Evolutionary conservation across 2,797 vertebrate species (phyloP).

Genomic region (Myiotriccus ornatus): DNA sequence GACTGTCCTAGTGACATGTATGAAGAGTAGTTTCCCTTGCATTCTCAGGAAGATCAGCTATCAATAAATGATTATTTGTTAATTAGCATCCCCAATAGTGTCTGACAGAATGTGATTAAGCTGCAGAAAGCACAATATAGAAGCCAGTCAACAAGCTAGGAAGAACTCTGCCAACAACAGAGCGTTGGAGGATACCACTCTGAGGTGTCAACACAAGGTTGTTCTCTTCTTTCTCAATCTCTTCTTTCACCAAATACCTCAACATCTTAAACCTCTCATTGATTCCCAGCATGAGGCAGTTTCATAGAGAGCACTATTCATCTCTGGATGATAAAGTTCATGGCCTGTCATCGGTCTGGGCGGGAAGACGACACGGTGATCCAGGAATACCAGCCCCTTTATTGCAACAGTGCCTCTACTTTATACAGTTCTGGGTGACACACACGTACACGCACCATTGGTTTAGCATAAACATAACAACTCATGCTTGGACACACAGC

Average conservation of each 20-base stretch:
- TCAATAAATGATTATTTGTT: background rate
- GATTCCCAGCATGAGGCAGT: background rate
- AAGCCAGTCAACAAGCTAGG: background rate
- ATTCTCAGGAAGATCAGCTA: background rate
- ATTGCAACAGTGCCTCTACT: too few relatives aligned
- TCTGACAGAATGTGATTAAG: slow-evolving; percentile 16
- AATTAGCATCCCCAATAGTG: background rate
- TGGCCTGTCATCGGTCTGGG: too few relatives aligned
- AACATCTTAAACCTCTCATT: background rate
- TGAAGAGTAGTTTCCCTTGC: background rate
- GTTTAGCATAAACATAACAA: too few relatives aligned
- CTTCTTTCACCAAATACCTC: background rate
- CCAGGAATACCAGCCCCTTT: too few relatives aligned
- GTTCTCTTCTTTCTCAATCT: background rate
- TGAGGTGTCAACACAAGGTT: background rate
- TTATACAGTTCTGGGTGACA: too few relatives aligned
- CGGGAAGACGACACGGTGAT: too few relatives aligned
- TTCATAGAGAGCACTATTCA: background rate
- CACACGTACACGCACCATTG: too few relatives aligned
- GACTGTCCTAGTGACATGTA: background rate
- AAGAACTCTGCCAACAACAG: background rate
- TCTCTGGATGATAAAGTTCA: background rate
- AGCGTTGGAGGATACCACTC: background rate
- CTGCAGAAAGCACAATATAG: background rate
- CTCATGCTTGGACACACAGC: too few relatives aligned